These are phyloP conservation scores for Macrocentrus cingulum DNA, from an alignment of 1,140 invertebrate genomes.

Conservation along the genomic window DNA sequence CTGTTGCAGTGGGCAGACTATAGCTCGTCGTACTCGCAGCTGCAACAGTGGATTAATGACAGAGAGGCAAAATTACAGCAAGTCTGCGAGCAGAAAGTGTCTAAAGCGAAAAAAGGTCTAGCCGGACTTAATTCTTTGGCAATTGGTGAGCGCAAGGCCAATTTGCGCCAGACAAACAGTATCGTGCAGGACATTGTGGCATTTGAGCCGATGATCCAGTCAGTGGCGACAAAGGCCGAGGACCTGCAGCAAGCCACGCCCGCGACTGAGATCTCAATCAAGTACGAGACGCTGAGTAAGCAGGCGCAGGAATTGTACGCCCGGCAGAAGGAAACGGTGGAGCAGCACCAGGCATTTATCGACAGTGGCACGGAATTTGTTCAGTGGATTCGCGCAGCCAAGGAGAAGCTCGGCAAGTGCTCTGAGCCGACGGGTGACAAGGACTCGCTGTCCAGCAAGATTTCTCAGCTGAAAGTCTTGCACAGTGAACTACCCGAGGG, in stretches of 20 bases:
- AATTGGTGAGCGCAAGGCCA: constrained; percentile 83
- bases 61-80: constrained; percentile 92
- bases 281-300: constrained; percentile 87
- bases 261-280: constrained; percentile 84
- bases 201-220: constrained; percentile 94
- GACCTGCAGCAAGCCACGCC: constrained; percentile 83
- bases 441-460: constrained; percentile 81
- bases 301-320: constrained; percentile 87
- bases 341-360: constrained; percentile 86
- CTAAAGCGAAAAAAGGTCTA: constrained; percentile 73
- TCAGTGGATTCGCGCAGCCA: constrained; percentile 85
- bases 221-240: constrained; percentile 87
- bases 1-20: constrained; percentile 95
- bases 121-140: constrained; percentile 76
- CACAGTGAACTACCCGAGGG: constrained; percentile 80
- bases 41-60: constrained; percentile 94
- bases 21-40: constrained; percentile 84
- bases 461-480: constrained; percentile 80
- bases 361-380: constrained; percentile 89
- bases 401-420: constrained; percentile 89
- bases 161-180: constrained; percentile 86
- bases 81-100: constrained; percentile 84
- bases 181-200: constrained; percentile 93
- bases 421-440: constrained; percentile 93
- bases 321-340: constrained; percentile 88